Conservation (phyloP, 2,888 invertebrate genomes). For the Calameuta idolon region DNA sequence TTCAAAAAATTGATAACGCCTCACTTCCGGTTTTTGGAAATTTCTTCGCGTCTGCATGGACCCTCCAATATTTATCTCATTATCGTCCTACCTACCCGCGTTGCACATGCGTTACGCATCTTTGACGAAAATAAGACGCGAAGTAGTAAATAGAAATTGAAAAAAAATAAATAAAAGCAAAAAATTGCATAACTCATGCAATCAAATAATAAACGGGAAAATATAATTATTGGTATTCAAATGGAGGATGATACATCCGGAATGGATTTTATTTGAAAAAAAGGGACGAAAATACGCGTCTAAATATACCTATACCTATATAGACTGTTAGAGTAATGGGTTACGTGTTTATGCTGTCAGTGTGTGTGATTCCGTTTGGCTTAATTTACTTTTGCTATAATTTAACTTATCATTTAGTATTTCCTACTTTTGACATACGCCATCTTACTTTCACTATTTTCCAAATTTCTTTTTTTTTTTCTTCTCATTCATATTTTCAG, state of each 20-base stretch:
- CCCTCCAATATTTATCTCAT: background rate
- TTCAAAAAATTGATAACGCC: background rate
- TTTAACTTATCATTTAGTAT: background rate
- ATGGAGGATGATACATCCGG: constrained; percentile 51
- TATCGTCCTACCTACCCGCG: background rate
- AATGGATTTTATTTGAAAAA: background rate
- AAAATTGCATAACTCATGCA: background rate
- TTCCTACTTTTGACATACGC: background rate
- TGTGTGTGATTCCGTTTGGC: constrained; percentile 38
- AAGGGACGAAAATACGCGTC: background rate
- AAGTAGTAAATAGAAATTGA: background rate
- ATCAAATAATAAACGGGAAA: background rate
- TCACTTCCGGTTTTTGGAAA: background rate
- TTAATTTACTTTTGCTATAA: constrained; percentile 34
- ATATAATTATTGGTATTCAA: constrained; percentile 66
- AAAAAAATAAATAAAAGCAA: too few species aligned
- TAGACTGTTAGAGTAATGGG: constrained; percentile 26
- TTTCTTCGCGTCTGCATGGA: background rate
- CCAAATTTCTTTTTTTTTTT: constrained; percentile 26
- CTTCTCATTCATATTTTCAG: constrained; percentile 16
- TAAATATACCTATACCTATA: background rate
- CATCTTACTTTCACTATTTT: constrained; percentile 19
- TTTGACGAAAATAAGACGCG: background rate
- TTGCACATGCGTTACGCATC: background rate
- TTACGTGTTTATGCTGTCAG: constrained; percentile 34